Percentiles rank a stretch among this genome's conserved stretches.
phyloP scores from a whole-genome alignment of 2,797 vertebrate species.

The Amblyraja radiata region DNA sequence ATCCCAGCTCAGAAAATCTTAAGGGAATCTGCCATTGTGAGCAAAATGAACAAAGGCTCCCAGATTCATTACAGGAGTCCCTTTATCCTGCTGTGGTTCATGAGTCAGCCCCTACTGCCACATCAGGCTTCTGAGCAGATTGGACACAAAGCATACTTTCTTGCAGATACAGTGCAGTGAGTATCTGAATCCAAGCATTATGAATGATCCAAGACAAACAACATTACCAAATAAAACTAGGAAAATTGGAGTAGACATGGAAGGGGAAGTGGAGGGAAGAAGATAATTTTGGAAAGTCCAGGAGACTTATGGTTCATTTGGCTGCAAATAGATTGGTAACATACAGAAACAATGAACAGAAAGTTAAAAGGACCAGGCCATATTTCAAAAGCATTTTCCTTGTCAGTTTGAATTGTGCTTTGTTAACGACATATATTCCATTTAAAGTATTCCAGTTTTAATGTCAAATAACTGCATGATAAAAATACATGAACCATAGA shows the following conservation, averaged over 20 bases:
- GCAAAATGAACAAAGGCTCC: neutral
- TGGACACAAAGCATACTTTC: slow-evolving; percentile 5
- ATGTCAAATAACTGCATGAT: neutral
- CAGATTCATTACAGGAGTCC: neutral
- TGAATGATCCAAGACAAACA: neutral
- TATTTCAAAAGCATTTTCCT: neutral
- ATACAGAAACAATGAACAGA: neutral
- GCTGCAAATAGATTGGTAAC: neutral
- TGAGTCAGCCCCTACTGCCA: neutral
- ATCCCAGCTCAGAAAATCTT: slow-evolving; percentile 6
- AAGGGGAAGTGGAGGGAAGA: neutral
- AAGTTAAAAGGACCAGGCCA: neutral
- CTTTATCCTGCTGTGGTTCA: slow-evolving; percentile 6
- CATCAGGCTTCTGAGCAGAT: neutral
- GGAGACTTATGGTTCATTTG: too few relatives aligned
- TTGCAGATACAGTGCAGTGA: neutral
- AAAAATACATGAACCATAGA: neutral
- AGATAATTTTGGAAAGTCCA: neutral
- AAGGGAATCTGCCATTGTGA: neutral
- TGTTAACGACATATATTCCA: neutral
- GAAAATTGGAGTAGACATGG: neutral
- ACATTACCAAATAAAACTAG: neutral
- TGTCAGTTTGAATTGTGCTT: neutral
- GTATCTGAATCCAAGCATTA: neutral
- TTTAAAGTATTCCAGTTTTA: neutral